Percentiles rank a stretch among this genome's conserved stretches.
phyloP scores from a whole-genome alignment of 2,797 vertebrate species.

The Pseudochirops corinnae region DNA sequence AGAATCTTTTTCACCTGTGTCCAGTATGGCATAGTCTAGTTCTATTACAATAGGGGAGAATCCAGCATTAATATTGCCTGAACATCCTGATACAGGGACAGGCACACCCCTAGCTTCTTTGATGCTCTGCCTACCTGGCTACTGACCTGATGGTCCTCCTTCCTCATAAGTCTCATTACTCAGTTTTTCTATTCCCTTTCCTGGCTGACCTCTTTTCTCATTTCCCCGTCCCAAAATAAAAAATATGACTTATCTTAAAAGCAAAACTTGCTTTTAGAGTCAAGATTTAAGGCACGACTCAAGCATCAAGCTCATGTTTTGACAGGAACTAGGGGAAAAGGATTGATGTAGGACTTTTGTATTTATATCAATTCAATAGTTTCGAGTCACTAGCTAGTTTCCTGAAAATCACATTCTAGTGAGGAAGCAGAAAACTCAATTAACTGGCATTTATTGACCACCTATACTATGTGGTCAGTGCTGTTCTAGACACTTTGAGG shows the following conservation, averaged over 20 bases:
- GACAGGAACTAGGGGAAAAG: background rate
- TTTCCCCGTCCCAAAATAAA: background rate
- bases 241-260: background rate
- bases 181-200: background rate
- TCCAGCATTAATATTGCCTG: background rate
- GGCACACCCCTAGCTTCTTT: background rate
- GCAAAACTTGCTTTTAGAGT: background rate
- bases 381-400: background rate
- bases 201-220: background rate
- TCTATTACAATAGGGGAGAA: background rate
- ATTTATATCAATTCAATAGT: background rate
- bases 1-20: background rate
- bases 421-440: background rate
- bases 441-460: slow-evolving; percentile 22
- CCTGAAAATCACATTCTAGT: background rate
- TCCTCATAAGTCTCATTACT: background rate
- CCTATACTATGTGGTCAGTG: slow-evolving; percentile 27
- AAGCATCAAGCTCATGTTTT: background rate
- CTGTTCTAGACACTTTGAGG: background rate
- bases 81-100: background rate
- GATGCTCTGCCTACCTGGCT: background rate
- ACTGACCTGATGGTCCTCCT: background rate
- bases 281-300: background rate
- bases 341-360: background rate
- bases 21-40: background rate